Evolutionary conservation across 2,113 vertebrate species (phyloP), one percentile per base, ranked within the genome.

Genomic region (Varanus salvator): DNA sequence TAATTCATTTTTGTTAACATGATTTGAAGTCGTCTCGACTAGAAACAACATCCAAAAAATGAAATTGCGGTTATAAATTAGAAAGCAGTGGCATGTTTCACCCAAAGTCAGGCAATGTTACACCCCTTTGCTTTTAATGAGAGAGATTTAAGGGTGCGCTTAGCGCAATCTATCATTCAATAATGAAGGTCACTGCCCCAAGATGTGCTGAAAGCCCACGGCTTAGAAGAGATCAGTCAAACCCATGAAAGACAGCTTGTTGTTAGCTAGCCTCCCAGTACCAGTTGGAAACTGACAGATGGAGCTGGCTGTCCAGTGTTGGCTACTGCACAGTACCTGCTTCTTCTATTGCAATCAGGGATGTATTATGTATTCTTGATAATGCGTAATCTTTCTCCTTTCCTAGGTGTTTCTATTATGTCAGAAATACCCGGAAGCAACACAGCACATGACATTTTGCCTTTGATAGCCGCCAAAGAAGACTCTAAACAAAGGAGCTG

Each of bases 401-500:
- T 75, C 86, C 57, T 80, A 87, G 86, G 74, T 69, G 31, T 8
- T 64, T 0, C 29, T 80, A 78, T 6, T 60, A 94, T 94, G 93
- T 6, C 74, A 0, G 48, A 8, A 82, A 48, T 0, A 0, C n/a
- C 0, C 0, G 25, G 54, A 17, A 69, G 25, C 50, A 60, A 12
- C 8, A 68, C 0, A 0, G 0, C 12, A 3, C 44, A 38, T 9
- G 74, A 0, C 4, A 12, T 0, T 0, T 69, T 69, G 0, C 90
- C 1, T 71, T 3, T 57, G 34, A 44, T n/a, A 2, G 1, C n/a
- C 0, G 44, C 52, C 7, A 52, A 27, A 48, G 82, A 15, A 0
- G 0, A 66, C 3, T 21, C 91, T 25, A 89, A 89, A 31, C 94
- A 90, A 14, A 96, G 92, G 25, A 52, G 60, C 0, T 97, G 98